Base-by-base conservation (phyloP, 2,797 vertebrate species). In the Bradypodion ventrale region DNA sequence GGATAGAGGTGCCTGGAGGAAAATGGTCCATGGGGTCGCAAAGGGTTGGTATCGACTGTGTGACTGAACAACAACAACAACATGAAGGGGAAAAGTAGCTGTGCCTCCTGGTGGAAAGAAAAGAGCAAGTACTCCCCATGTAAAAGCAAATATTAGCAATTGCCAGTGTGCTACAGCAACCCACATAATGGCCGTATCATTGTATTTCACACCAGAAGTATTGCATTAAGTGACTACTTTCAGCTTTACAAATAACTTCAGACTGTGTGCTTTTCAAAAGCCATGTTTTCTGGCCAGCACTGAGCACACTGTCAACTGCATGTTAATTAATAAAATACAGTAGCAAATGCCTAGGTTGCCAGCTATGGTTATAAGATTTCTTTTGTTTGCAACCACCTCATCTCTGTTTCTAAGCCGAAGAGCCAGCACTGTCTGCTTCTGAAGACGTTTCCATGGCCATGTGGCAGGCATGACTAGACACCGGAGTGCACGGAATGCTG, bases 61-160 rank as follows among this genome's bases (percentile, higher is more conserved):
- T n/a, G n/a, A n/a, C n/a, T n/a, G n/a, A n/a, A n/a, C n/a, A n/a
- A n/a, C n/a, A n/a, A n/a, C n/a, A n/a, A n/a, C n/a, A n/a, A n/a
- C n/a, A n/a, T n/a, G n/a, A n/a, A n/a, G 81, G 78, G 9, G 56
- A 87, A 79, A 90, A 90, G 88, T 60, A 29, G 89, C 87, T 92
- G 23, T 42, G 37, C 93, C 91, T 91, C 89, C 91, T 68, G 44
- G 37, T 85, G 79, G 74, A 79, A 76, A 78, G 12, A 37, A 52
- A 40, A 88, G 79, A 87, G 90, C 32, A 3, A 92, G 92, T 74
- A 89, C 95, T 95, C 89, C 94, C 95, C 90, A 90, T 83, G 95
- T 94, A 85, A 87, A 94, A 92, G 86, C 52, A 89, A 92, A 87
- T 87, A 91, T 69, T 13, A 92, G 44, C 90, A 87, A 89, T 90